Evolutionary conservation across 2,888 invertebrate genomes (phyloP).

Genomic region (Cosmopolites sordidus): DNA sequence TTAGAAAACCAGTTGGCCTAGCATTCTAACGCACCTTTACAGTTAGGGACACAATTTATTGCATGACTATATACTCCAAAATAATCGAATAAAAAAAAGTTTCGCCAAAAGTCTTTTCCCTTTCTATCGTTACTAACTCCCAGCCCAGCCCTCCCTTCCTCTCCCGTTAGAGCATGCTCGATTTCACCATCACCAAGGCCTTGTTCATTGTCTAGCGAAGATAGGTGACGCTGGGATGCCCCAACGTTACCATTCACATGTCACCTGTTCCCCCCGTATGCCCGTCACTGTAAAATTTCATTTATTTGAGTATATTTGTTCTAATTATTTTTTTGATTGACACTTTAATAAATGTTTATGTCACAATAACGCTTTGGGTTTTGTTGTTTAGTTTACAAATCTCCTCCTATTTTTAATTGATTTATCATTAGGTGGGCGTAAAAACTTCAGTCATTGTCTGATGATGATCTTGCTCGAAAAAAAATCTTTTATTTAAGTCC

Average conservation of each 20-base stretch:
- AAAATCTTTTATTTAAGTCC: too few species aligned
- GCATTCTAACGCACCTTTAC: too few species aligned
- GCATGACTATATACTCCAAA: too few species aligned
- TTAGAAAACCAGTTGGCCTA: too few species aligned
- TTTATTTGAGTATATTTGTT: slow-evolving; percentile 39
- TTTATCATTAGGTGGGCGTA: too few species aligned
- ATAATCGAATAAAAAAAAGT: too few species aligned
- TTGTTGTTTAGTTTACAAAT: slow-evolving; percentile 45
- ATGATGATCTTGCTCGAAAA: neutral
- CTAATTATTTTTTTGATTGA: slow-evolving; percentile 42
- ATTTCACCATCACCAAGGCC: slow-evolving; percentile 32
- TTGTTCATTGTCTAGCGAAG: slow-evolving; percentile 42
- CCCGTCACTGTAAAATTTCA: neutral
- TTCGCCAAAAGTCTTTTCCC: too few species aligned
- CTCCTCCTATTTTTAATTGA: slow-evolving; percentile 39
- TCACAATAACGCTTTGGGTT: slow-evolving; percentile 50
- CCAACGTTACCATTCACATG: too few species aligned
- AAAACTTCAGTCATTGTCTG: too few species aligned
- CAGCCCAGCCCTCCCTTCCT: neutral
- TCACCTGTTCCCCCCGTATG: neutral
- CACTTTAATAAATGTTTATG: slow-evolving; percentile 51
- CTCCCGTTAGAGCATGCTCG: slow-evolving; percentile 16
- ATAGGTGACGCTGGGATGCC: slow-evolving; percentile 6
- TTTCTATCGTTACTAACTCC: neutral
- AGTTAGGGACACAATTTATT: too few species aligned